Evolutionary conservation across 2,888 invertebrate genomes (phyloP), one percentile per base, ranked within the genome.

Genomic region (Byasa hedistus): DNA sequence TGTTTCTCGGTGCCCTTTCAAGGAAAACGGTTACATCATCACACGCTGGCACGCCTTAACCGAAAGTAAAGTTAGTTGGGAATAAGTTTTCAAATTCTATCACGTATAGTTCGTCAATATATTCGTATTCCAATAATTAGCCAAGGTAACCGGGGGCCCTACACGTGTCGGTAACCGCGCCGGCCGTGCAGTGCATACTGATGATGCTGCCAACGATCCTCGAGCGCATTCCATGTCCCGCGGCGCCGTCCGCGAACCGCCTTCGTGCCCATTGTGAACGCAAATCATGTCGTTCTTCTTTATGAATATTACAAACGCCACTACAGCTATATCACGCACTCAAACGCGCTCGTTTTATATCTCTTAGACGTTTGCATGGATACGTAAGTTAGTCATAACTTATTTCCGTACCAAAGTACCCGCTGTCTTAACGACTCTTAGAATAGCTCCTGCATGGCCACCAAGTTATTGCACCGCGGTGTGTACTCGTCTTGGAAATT

Each of bases 141-240:
- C 79, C 77, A 84, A 85, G 84, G 86, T 83, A 83, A 79, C 78
- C 74, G 74, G 75, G 77, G 76, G 78, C 72, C 69, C 75, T 82
- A 88, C 88, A 86, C 80, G 83, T 86, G 88, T 87, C 77, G 80
- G 86, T 82, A 83, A 80, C 84, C 80, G 81, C 77, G 71, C 69
- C 70, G 72, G 72, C 74, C 82, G 83, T 82, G 88, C 74, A 75
- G 73, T 70, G 91, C 86, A 91, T 91, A 87, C 83, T 87, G 87
- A 91, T 89, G 82, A 75, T 76, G 77, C 68, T 76, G 72, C 74
- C 76, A 78, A 79, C 82, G 77, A 80, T 83, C 84, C 81, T 79
- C 80, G 86, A 81, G 82, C 83, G 82, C 90, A 90, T 90, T 89
- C 89, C 86, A 69, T 61, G 58, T 66, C 21, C 57, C 69, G 63